These are phyloP conservation scores for Rissa tridactyla DNA, from an alignment of 2,113 vertebrate genomes.

Conservation along the genomic window DNA sequence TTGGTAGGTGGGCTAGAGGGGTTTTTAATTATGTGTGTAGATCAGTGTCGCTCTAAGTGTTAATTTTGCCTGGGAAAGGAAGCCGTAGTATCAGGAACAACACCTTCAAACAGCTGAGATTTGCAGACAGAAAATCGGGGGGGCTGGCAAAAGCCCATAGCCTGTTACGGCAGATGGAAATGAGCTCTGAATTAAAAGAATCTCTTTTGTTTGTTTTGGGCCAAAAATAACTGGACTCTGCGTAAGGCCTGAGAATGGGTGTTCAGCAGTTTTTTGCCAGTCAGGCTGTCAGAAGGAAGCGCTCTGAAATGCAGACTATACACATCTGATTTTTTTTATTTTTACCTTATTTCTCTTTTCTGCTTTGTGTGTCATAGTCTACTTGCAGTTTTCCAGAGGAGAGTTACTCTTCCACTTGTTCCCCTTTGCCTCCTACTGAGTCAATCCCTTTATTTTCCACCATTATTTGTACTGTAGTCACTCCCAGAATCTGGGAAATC, in stretches of 20 bases:
- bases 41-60: not conserved
- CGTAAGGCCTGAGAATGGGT: not conserved
- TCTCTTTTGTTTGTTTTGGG: not conserved
- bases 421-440: constrained; percentile 28
- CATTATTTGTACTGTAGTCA: not conserved
- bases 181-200: not conserved
- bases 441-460: constrained; percentile 23
- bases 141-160: not conserved
- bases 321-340: accelerated
- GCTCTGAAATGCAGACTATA: not conserved
- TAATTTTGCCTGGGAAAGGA: not conserved
- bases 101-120: not conserved
- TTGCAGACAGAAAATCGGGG: not conserved
- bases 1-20: not conserved
- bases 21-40: not conserved
- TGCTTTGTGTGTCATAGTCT: not conserved
- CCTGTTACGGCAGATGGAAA: not conserved
- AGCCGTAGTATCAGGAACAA: not conserved
- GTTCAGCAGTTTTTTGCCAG: not conserved
- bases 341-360: not conserved
- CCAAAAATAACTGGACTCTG: not conserved
- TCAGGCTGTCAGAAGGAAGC: not conserved
- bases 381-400: not conserved
- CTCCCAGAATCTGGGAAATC: constrained; percentile 20
- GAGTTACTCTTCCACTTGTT: constrained; percentile 32